Evolutionary conservation across 2,888 invertebrate genomes (phyloP).

Genomic region (Drosophila neonasuta): DNA sequence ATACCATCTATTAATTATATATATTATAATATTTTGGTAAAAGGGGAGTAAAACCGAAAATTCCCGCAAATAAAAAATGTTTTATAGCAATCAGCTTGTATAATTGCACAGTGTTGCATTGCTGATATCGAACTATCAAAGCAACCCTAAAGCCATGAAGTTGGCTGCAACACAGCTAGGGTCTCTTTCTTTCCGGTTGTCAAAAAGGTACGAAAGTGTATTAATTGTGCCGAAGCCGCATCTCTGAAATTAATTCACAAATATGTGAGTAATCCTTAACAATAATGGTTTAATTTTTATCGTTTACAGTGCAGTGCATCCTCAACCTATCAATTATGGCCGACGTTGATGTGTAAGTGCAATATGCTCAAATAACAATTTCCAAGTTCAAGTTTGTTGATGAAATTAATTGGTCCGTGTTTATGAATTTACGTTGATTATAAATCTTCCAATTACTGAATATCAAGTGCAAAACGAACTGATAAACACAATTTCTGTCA

Average conservation of each 20-base stretch:
- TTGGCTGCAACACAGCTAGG: constrained; percentile 36
- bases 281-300: constrained; percentile 53
- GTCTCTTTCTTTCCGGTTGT: constrained; percentile 82
- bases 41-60: no score
- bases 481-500: neutral
- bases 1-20: no score
- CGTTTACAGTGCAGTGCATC: constrained; percentile 79
- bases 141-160: constrained; percentile 39
- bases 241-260: constrained; percentile 56
- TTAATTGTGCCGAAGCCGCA: constrained; percentile 42
- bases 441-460: constrained; percentile 67
- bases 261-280: constrained; percentile 69
- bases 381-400: constrained; percentile 40
- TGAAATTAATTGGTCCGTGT: constrained; percentile 76
- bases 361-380: neutral
- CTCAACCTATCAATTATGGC: constrained; percentile 86
- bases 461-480: neutral
- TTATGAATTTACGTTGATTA: constrained; percentile 74
- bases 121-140: constrained; percentile 31
- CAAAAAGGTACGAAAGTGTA: constrained; percentile 80
- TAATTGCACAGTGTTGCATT: neutral
- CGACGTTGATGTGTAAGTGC: constrained; percentile 91
- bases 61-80: neutral
- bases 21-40: no score
- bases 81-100: constrained; percentile 14